Conservation (phyloP, 92 coral and sea anemone species). For the Porites cylindrica region DNA sequence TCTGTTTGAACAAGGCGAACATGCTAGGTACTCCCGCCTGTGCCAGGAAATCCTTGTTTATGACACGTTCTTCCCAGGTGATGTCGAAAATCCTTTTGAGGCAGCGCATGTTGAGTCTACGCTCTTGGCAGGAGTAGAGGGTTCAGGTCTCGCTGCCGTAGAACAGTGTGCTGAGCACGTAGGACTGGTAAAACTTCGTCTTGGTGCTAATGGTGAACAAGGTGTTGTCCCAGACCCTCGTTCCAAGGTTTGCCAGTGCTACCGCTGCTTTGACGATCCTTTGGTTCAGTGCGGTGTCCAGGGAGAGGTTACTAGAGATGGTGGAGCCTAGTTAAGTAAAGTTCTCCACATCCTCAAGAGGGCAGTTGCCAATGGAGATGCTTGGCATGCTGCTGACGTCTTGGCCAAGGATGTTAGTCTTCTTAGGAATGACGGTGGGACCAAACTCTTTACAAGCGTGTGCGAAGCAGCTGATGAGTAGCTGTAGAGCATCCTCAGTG, state of each 20-base stretch:
- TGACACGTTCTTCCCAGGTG: constrained; percentile 13
- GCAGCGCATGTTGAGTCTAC: no score
- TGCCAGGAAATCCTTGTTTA: neutral
- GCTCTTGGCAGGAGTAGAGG: no score
- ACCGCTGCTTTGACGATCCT: constrained; percentile 36
- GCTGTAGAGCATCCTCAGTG: neutral
- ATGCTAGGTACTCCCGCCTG: no score
- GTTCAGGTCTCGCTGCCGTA: no score
- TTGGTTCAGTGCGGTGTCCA: constrained; percentile 29
- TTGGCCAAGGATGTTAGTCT: neutral
- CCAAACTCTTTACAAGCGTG: neutral
- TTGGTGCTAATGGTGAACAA: constrained; percentile 35
- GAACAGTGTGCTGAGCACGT: constrained; percentile 45
- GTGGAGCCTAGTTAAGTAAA: constrained; percentile 32
- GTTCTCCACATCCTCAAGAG: constrained; percentile 14
- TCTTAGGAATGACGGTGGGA: neutral
- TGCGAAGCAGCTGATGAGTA: neutral
- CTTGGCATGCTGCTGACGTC: constrained; percentile 26
- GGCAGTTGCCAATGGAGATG: neutral
- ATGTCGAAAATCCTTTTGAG: neutral
- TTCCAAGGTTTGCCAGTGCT: constrained; percentile 23
- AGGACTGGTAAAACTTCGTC: constrained; percentile 36
- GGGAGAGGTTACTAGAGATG: constrained; percentile 24
- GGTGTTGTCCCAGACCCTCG: constrained; percentile 36
- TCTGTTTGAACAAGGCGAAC: no score